A percentile compares a stretch with the other conserved stretches of the same genome.
Evolutionary conservation across 2,113 vertebrate species (phyloP).

Genomic region (Stomatorhinus ivindoensis): DNA sequence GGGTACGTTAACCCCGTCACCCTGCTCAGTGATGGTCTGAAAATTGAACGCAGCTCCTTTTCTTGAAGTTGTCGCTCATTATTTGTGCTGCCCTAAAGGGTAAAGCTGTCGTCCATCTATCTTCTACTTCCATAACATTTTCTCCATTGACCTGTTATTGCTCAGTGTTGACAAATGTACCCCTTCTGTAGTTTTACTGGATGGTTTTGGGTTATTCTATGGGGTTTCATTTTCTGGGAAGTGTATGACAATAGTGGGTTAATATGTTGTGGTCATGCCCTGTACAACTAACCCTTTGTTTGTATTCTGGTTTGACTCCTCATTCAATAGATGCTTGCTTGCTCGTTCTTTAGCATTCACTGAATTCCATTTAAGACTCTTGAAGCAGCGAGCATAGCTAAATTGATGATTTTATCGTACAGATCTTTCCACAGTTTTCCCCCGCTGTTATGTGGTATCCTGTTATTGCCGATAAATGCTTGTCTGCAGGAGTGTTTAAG

Average conservation of each 20-base stretch:
- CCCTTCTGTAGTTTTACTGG: neutral
- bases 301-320: neutral
- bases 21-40: neutral
- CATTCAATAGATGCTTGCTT: neutral
- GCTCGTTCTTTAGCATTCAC: neutral
- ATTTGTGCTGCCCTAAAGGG: neutral
- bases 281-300: neutral
- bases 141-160: neutral
- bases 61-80: neutral
- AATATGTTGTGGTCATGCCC: neutral
- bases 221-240: neutral
- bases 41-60: neutral
- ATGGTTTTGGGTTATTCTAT: neutral
- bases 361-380: neutral
- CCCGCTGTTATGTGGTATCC: neutral
- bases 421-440: neutral
- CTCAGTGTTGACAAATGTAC: neutral
- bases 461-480: neutral
- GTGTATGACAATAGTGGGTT: neutral
- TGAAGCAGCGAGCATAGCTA: neutral
- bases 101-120: neutral
- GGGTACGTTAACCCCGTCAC: conserved; percentile 58
- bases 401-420: neutral
- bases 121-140: neutral
- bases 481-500: neutral